Evolutionary conservation across 2,797 vertebrate genomes (phyloP).

Genomic region (Luscinia luscinia): DNA sequence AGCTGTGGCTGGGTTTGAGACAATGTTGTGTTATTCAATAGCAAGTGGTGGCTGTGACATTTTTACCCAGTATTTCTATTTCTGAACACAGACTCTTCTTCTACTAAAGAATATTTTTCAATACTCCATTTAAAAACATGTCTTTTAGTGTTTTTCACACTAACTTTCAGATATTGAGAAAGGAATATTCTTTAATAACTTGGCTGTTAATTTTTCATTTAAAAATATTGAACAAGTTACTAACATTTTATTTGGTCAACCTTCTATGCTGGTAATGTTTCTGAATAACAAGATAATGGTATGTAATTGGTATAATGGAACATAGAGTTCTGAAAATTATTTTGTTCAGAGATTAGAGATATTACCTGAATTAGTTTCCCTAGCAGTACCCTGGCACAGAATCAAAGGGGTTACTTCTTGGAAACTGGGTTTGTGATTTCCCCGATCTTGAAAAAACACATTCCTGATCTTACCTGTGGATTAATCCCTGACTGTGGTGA

Average conservation of each 20-base stretch:
- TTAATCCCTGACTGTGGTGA: neutral
- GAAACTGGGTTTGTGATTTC: neutral
- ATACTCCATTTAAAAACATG: neutral
- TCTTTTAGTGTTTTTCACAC: neutral
- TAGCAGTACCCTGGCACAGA: neutral
- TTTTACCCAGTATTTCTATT: neutral
- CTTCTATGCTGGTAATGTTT: neutral
- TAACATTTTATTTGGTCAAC: neutral
- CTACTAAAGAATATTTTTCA: neutral
- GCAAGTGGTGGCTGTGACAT: neutral
- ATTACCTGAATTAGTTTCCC: neutral
- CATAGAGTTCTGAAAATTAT: neutral
- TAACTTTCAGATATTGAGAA: neutral
- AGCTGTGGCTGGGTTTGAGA: neutral
- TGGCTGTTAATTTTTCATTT: neutral
- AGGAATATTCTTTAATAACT: neutral
- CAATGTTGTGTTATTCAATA: neutral
- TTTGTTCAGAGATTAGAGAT: neutral
- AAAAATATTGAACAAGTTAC: neutral
- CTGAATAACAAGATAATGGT: neutral
- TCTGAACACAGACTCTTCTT: neutral
- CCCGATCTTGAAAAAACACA: neutral
- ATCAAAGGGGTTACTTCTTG: neutral
- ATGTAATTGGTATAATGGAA: neutral
- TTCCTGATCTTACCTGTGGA: neutral